phyloP scores from a whole-genome alignment of 2,888 invertebrate genomes.

The Nemapogon koenigi region DNA sequence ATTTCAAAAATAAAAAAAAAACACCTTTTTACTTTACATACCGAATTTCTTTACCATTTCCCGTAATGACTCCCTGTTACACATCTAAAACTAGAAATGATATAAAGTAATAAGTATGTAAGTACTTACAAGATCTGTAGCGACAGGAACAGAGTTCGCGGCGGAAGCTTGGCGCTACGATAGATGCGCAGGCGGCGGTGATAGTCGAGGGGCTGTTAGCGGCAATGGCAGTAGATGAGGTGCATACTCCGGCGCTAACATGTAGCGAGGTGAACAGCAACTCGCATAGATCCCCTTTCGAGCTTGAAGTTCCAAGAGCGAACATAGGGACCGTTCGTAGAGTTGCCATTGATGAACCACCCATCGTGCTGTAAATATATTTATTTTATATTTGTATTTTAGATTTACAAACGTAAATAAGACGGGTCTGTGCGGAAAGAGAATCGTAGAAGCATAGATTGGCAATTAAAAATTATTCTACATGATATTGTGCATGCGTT shows the following conservation, averaged over 20 bases:
- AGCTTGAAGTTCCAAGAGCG: slow-evolving; percentile 48
- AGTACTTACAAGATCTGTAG: slow-evolving; percentile 2
- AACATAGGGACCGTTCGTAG: slow-evolving; percentile 53
- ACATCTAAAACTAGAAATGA: no score
- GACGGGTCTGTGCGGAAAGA: no score
- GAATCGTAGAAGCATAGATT: no score
- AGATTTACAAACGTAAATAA: no score
- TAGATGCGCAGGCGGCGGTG: slow-evolving; percentile 49
- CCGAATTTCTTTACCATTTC: no score
- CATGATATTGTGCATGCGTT: no score
- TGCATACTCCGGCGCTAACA: slow-evolving; percentile 47
- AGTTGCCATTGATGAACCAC: slow-evolving; percentile 53
- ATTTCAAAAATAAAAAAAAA: no score
- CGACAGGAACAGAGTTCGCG: slow-evolving; percentile 37
- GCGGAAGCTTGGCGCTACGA: slow-evolving; percentile 46
- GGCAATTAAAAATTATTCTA: no score
- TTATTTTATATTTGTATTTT: no score
- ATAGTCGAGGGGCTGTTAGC: slow-evolving; percentile 36
- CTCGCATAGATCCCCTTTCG: slow-evolving; percentile 40
- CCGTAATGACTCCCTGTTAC: no score
- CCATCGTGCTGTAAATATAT: slow-evolving; percentile 39
- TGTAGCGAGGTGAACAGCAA: slow-evolving; percentile 50
- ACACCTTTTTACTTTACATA: no score
- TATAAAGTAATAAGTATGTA: no score
- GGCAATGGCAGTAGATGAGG: slow-evolving; percentile 38